Evolutionary conservation across 2,888 invertebrate species (phyloP), one percentile per base, ranked within the genome.

Genomic region (Myopa testacea): DNA sequence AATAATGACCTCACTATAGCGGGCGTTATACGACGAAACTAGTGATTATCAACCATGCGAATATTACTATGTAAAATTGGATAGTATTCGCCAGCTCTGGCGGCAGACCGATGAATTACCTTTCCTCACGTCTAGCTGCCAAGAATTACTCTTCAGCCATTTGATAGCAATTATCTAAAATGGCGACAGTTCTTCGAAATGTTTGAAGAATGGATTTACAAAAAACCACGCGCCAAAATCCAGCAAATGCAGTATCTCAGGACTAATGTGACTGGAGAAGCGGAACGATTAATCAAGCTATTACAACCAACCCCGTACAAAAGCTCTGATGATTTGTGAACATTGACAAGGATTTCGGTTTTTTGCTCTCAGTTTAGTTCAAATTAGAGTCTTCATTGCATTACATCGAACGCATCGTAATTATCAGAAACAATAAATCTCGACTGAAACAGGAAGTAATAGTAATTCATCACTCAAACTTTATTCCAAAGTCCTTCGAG

Each of bases 241-340:
- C 68, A 68, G 68, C 37, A 68, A 68, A 68, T 68, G 68, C 38
- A 40, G 40, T 68, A 68, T 40, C 68, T 68, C n/a, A 34, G 38
- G 40, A 16, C 40, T 4, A 68, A 68, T 37, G 7, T 68, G 7
- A 40, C 68, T 40, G 37, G 45, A 45, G 38, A 68, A 40, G 40
- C 68, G 38, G 68, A 40, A n/a, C 7, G 45, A 38, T 19, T 68
- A 40, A 68, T 68, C 16, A 38, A 68, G 6, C 68, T 26, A 2
- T 26, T 26, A 26, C 26, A n/a, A n/a, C n/a, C n/a, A n/a, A n/a
- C n/a, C n/a, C n/a, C n/a, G n/a, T n/a, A n/a, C n/a, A n/a, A n/a
- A n/a, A n/a, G n/a, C n/a, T n/a, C n/a, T n/a, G n/a, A n/a, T n/a
- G n/a, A n/a, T n/a, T n/a, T n/a, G n/a, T n/a, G n/a, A n/a, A n/a